phyloP scores from a whole-genome alignment of 2,888 invertebrate species.

The Arrhopalites spinosus region DNA sequence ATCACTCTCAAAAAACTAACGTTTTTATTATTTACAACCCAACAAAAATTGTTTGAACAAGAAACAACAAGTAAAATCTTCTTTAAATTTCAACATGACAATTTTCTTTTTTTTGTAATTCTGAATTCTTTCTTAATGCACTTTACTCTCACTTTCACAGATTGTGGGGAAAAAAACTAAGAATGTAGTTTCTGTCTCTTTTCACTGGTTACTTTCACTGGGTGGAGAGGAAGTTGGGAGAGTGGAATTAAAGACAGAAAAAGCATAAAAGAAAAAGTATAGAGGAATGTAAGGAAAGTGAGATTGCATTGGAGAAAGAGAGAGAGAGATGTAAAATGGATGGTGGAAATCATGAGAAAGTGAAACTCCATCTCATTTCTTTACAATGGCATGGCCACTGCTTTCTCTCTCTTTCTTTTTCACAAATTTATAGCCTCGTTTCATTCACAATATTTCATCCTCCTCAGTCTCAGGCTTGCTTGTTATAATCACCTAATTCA shows the following conservation, averaged over 20 bases:
- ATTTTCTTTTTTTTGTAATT: no score
- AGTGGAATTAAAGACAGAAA: background rate
- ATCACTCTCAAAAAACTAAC: no score
- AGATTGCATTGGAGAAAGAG: background rate
- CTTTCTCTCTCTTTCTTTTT: slow-evolving; percentile 2
- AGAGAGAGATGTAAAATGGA: background rate
- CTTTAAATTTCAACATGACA: no score
- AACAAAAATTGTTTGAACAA: no score
- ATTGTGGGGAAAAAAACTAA: no score
- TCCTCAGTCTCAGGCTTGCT: slow-evolving; percentile 1
- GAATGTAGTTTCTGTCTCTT: no score
- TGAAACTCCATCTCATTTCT: slow-evolving; percentile 12
- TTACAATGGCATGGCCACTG: background rate
- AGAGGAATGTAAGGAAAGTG: no score
- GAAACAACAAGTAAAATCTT: no score
- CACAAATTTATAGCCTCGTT: slow-evolving; percentile 33
- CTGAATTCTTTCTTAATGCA: no score
- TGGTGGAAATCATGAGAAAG: background rate
- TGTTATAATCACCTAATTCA: slow-evolving; percentile 39
- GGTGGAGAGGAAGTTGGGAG: background rate
- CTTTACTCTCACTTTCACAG: no score
- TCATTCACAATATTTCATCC: slow-evolving; percentile 36
- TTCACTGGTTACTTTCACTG: no score
- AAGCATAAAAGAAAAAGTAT: background rate
- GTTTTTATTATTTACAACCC: no score